phyloP scores from a whole-genome alignment of 2,797 vertebrate species.

The Falco concolor region DNA sequence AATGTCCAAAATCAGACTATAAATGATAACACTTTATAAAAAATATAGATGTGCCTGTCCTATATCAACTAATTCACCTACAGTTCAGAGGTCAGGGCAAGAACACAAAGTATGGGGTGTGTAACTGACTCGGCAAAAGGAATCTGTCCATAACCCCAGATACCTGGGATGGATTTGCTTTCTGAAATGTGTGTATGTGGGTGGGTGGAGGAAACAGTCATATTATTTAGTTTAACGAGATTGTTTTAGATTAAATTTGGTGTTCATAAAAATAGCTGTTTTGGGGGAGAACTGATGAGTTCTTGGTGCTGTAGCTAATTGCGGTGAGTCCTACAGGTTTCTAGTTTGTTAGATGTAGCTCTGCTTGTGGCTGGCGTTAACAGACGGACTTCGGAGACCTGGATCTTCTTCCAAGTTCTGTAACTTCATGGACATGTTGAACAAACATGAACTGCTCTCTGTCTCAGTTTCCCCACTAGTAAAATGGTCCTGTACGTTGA shows the following conservation, averaged over 20 bases:
- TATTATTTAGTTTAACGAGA: not conserved
- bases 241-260: not conserved
- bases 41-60: not conserved
- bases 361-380: not conserved
- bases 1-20: not conserved
- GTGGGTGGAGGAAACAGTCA: not conserved
- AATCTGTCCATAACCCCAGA: not conserved
- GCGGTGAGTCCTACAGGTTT: not conserved
- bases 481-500: not conserved
- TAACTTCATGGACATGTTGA: not conserved
- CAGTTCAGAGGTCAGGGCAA: not conserved
- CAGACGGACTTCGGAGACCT: not conserved
- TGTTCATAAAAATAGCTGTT: not conserved
- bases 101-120: not conserved
- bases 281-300: not conserved
- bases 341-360: not conserved
- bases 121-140: not conserved
- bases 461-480: not conserved
- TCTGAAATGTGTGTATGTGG: not conserved
- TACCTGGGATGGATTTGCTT: not conserved
- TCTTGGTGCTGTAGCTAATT: not conserved
- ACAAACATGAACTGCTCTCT: not conserved
- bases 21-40: not conserved
- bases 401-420: not conserved
- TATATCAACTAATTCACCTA: not conserved